Evolutionary conservation across 2,888 invertebrate genomes (phyloP).

Genomic region (Drosophila colorata): DNA sequence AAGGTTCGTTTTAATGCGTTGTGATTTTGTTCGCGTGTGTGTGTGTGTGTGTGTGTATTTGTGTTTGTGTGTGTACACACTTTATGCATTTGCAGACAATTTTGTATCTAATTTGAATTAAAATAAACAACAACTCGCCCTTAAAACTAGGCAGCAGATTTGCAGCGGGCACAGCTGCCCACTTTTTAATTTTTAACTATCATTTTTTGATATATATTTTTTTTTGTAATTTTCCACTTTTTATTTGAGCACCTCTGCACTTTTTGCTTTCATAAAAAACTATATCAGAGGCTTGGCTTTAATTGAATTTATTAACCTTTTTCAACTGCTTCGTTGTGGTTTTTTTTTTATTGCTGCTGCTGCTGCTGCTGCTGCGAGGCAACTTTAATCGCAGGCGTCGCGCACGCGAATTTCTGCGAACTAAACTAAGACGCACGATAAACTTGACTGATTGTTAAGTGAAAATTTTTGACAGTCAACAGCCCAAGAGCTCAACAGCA

Average conservation of each 20-base stretch:
- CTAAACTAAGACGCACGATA: conserved; percentile 78
- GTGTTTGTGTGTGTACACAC: conserved; percentile 49
- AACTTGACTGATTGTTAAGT: conserved; percentile 76
- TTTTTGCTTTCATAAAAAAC: background rate
- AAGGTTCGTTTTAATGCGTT: conserved; percentile 74
- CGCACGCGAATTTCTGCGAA: conserved; percentile 49
- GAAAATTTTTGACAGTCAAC: conserved; percentile 77
- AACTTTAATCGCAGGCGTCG: conserved; percentile 34
- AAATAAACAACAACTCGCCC: conserved; percentile 39
- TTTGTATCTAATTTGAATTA: conserved; percentile 56
- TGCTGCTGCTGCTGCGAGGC: conserved; percentile 44
- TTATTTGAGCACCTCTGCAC: background rate
- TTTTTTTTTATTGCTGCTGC: conserved; percentile 32
- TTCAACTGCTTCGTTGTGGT: conserved; percentile 46
- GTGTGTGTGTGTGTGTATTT: conserved; percentile 29
- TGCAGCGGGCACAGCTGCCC: conserved; percentile 31
- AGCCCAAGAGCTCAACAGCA: conserved; percentile 49
- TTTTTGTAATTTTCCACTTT: conserved; percentile 12
- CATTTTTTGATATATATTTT: too few species aligned
- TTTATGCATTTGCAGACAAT: conserved; percentile 48
- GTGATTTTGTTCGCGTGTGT: conserved; percentile 64
- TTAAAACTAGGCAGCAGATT: conserved; percentile 15
- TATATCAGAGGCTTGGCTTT: conserved; percentile 9
- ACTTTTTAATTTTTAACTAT: background rate
- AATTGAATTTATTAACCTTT: conserved; percentile 39